Conservation (phyloP, 37 sponge, comb jelly and placozoan genomes). For the Cladorhizidae sp. region DNA sequence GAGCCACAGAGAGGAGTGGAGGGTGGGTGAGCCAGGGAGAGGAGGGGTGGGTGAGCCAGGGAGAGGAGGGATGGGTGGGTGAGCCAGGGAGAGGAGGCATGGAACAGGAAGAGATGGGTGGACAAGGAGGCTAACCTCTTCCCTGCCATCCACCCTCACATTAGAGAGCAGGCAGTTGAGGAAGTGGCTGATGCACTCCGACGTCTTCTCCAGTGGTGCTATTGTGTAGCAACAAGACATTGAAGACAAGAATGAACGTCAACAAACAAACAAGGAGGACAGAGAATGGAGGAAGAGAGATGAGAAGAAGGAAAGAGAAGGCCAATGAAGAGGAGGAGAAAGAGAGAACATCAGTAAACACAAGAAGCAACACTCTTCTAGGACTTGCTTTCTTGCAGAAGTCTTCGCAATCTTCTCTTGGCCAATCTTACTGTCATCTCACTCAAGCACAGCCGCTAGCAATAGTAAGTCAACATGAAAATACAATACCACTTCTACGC, state of each 20-base stretch:
- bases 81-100: no score
- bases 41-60: neutral
- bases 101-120: no score
- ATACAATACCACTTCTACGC: neutral
- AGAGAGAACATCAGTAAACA: neutral
- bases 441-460: constrained; percentile 65
- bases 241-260: no score
- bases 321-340: neutral
- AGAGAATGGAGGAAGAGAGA: neutral
- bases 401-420: constrained; percentile 65
- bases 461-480: neutral
- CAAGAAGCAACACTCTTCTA: no score
- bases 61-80: no score
- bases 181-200: constrained; percentile 73
- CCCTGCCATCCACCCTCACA: neutral
- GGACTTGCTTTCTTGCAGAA: constrained; percentile 64
- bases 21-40: no score
- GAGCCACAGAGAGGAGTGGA: neutral
- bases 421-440: constrained; percentile 86
- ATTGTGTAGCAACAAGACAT: neutral
- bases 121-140: constrained; percentile 17
- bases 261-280: neutral
- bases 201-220: constrained; percentile 47
- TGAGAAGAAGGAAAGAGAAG: neutral
- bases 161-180: constrained; percentile 80